These are phyloP conservation scores for Diplodus sargus DNA, from an alignment of 2,797 vertebrate species.

Conservation along the genomic window DNA sequence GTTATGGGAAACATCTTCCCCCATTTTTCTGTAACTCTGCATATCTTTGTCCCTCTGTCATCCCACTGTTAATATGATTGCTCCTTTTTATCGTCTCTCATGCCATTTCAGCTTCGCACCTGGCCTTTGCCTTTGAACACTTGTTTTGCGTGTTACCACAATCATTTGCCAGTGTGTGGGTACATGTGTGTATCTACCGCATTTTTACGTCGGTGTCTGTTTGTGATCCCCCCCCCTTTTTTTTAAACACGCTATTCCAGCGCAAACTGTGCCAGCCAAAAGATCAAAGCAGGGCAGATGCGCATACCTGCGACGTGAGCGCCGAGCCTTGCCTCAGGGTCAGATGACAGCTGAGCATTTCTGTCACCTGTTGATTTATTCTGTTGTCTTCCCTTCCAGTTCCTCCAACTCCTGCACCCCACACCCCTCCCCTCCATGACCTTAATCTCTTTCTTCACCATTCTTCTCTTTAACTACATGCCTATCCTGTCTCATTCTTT, in stretches of 20 bases:
- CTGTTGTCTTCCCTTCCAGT: conserved; percentile 71
- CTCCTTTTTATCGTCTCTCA: conserved; percentile 79
- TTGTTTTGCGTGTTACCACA: conserved; percentile 79
- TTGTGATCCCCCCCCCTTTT: conserved; percentile 64
- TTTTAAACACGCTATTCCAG: conserved; percentile 65
- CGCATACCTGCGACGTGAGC: conserved; percentile 85
- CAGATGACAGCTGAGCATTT: conserved; percentile 84
- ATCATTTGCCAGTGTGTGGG: conserved; percentile 71
- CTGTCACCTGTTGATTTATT: conserved; percentile 86
- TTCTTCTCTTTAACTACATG: conserved; percentile 26
- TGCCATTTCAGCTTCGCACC: conserved; percentile 82
- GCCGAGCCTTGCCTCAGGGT: conserved; percentile 79
- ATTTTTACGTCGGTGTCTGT: conserved; percentile 70
- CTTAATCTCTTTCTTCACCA: conserved; percentile 53
- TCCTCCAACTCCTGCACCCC: conserved; percentile 31
- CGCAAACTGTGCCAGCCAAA: conserved; percentile 77
- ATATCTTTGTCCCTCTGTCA: conserved; percentile 83
- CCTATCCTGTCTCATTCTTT: conserved; percentile 41
- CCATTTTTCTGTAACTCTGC: conserved; percentile 70
- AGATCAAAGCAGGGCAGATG: conserved; percentile 86
- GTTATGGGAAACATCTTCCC: conserved; percentile 69
- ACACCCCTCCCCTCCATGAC: conserved; percentile 31
- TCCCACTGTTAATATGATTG: conserved; percentile 81
- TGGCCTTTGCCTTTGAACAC: conserved; percentile 83
- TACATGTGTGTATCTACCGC: conserved; percentile 71